Base-by-base conservation (phyloP, 2,797 vertebrate species). In the Fistularia commersonii region DNA sequence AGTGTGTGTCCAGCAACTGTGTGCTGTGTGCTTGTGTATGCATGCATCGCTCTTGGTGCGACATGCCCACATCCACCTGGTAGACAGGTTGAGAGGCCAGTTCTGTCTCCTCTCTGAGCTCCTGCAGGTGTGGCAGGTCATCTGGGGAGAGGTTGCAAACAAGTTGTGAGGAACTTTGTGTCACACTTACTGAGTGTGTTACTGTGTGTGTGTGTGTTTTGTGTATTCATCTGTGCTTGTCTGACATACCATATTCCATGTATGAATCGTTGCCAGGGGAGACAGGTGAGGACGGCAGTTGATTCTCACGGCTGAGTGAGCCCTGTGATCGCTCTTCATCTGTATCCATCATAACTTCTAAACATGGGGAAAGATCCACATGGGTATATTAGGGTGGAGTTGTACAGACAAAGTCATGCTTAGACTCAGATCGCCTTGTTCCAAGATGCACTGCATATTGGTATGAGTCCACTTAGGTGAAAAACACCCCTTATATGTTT, bases 101-200 rank as follows among this genome's bases (percentile, higher is more conserved):
- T 72, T 93, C 92, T 3, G 87, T 91, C 69, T 93, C 92, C 39
- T 93, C 93, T 64, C 85, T 91, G 61, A 96, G 94, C 83, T 95
- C 94, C 85, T 95, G 93, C 70, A 98, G 87, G 74, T 97, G 94
- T 48, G 97, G 97, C 66, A 98, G 92, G 79, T 99, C 96, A 68
- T 98, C 97, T 99, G 73, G 38, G 72, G 31, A 46, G 32, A 47
- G 39, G 13, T 44, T 41, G 31, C 5, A 48, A 15, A 54, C 3
- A 6, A 0, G 8, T 8, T 48, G 4, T 33, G 11, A 40, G 32
- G n/a, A 8, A 38, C 12, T 46, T 46, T 35, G 34, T 35, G 31
- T 5, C n/a, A 11, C 43, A 13, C 4, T 11, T 0, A 32, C 8
- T 8, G 1, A 11, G 11, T 13, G 8, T 34, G 34, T 35, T 35